These are phyloP conservation scores for Oxycera nigricornis DNA, from an alignment of 2,888 invertebrate genomes.

Conservation along the genomic window DNA sequence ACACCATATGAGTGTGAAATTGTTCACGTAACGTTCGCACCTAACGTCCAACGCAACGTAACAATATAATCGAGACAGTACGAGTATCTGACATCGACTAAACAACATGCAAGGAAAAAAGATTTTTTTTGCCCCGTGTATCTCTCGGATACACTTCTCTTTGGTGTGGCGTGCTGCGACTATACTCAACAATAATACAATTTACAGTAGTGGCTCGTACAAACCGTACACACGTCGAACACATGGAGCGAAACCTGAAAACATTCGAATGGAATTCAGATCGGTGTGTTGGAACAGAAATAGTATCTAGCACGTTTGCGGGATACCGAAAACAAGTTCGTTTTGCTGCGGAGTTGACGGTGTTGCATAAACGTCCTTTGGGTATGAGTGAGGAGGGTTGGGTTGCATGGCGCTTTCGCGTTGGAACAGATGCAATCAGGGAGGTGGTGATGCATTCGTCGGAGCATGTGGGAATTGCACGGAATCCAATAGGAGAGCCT, in stretches of 20 bases:
- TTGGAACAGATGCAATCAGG: background rate
- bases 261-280: background rate
- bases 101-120: slow-evolving; percentile 37
- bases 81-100: slow-evolving; percentile 47
- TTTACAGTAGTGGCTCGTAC: background rate
- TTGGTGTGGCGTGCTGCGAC: background rate
- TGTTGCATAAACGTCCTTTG: background rate
- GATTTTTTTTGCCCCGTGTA: slow-evolving; percentile 18
- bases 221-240: background rate
- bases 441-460: background rate
- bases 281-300: background rate
- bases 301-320: background rate
- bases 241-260: background rate
- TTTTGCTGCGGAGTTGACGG: background rate
- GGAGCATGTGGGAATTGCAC: background rate
- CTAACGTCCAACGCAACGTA: slow-evolving; percentile 5
- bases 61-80: slow-evolving; percentile 39
- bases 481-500: background rate
- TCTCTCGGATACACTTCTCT: background rate
- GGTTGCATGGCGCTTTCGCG: background rate
- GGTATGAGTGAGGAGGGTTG: background rate
- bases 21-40: slow-evolving; percentile 25
- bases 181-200: background rate
- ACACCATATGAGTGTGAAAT: slow-evolving; percentile 21
- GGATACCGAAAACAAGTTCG: background rate